These are phyloP conservation scores for Piprites chloris DNA, from an alignment of 2,113 vertebrate species.

Conservation along the genomic window DNA sequence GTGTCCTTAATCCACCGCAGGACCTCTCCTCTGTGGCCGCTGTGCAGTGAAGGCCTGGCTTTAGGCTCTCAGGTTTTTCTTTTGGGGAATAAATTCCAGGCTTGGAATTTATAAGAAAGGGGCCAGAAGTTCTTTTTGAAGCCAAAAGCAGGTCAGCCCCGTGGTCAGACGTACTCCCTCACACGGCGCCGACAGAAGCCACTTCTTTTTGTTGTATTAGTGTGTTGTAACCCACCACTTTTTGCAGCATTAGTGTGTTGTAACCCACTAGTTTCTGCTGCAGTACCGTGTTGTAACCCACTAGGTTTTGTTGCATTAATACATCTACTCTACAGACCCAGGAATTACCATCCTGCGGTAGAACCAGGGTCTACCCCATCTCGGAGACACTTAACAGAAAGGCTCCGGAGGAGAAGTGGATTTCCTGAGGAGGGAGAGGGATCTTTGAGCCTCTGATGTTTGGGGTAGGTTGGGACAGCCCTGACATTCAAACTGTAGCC, in stretches of 20 bases:
- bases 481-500: neutral
- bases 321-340: neutral
- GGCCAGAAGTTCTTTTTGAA: neutral
- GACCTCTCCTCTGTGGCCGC: neutral
- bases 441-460: neutral
- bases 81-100: neutral
- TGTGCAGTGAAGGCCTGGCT: neutral
- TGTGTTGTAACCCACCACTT: neutral
- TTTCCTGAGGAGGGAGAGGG: neutral
- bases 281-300: neutral
- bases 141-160: neutral
- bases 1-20: neutral
- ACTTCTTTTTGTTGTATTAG: neutral
- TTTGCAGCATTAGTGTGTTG: neutral
- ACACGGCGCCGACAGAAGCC: fast-evolving
- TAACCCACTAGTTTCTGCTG: neutral
- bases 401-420: neutral
- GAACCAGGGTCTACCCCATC: neutral
- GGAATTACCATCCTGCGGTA: neutral
- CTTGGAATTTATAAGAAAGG: neutral
- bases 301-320: neutral
- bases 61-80: neutral
- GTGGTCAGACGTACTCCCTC: neutral
- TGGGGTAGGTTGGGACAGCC: neutral
- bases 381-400: neutral